phyloP scores from a whole-genome alignment of 2,888 invertebrate species.

The Apomyelois bistriatella region DNA sequence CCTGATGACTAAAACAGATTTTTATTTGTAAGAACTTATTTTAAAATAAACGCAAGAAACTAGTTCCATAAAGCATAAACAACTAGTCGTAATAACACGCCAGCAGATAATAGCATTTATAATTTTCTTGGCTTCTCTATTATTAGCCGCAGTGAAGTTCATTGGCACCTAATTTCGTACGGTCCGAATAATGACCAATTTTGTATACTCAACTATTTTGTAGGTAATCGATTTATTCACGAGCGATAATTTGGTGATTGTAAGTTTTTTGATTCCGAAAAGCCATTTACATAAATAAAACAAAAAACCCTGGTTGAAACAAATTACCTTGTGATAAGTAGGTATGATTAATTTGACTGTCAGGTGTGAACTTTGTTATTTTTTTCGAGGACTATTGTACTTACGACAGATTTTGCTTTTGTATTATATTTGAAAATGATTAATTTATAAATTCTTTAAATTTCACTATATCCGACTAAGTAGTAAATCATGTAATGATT shows the following conservation, averaged over 20 bases:
- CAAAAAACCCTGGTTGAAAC: too few species aligned
- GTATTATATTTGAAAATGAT: too few species aligned
- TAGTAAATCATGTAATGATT: background rate
- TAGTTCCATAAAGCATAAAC: slow-evolving; percentile 25
- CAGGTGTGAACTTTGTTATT: too few species aligned
- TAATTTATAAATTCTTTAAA: background rate
- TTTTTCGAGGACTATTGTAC: too few species aligned
- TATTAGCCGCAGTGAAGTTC: slow-evolving; percentile 41
- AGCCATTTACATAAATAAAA: too few species aligned
- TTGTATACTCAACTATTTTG: slow-evolving; percentile 24
- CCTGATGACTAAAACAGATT: background rate
- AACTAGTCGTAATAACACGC: slow-evolving; percentile 41
- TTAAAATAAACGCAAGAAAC: slow-evolving; percentile 2
- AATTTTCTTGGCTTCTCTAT: slow-evolving; percentile 29
- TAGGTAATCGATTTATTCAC: slow-evolving; percentile 40
- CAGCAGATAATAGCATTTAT: slow-evolving; percentile 44
- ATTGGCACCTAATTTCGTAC: slow-evolving; percentile 50
- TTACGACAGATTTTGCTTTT: too few species aligned
- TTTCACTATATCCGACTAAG: background rate
- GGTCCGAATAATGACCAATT: slow-evolving; percentile 48
- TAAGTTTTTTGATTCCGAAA: background rate
- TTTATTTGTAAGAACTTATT: background rate
- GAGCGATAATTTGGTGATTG: slow-evolving; percentile 27
- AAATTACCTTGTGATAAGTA: too few species aligned
- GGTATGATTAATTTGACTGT: too few species aligned